These are phyloP conservation scores for Sander vitreus DNA, from an alignment of 2,113 vertebrate genomes.

Conservation along the genomic window DNA sequence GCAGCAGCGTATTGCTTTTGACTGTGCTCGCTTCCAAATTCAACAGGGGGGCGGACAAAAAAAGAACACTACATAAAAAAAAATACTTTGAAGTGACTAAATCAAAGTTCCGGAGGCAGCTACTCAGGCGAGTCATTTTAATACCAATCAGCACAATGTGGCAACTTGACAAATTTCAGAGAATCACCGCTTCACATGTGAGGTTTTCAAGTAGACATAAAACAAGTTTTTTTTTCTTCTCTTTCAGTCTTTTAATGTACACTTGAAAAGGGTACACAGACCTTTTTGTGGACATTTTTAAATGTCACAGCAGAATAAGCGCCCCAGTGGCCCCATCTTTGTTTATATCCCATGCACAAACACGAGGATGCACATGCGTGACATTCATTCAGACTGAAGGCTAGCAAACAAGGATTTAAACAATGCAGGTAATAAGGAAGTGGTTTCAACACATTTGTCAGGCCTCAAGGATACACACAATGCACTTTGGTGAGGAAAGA, in stretches of 20 bases:
- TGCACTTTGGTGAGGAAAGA: not conserved
- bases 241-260: no score
- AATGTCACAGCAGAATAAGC: not conserved
- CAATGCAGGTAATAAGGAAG: no score
- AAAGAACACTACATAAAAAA: constrained; percentile 38
- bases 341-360: no score
- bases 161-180: constrained; percentile 29
- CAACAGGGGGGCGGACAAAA: constrained; percentile 33
- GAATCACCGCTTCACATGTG: not conserved
- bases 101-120: constrained; percentile 43
- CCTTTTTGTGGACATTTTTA: not conserved
- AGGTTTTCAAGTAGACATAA: constrained; percentile 27
- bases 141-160: constrained; percentile 37
- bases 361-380: no score
- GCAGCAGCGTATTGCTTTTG: constrained; percentile 46
- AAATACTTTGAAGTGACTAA: constrained; percentile 55
- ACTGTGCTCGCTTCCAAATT: constrained; percentile 38
- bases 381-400: no score
- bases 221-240: not conserved
- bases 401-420: no score
- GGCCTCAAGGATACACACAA: not conserved
- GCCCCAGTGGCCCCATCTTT: no score
- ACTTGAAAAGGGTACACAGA: not conserved
- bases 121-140: constrained; percentile 18
- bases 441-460: not conserved